These are phyloP conservation scores for Polydrusus cervinus DNA, from an alignment of 2,888 invertebrate species.

Conservation along the genomic window DNA sequence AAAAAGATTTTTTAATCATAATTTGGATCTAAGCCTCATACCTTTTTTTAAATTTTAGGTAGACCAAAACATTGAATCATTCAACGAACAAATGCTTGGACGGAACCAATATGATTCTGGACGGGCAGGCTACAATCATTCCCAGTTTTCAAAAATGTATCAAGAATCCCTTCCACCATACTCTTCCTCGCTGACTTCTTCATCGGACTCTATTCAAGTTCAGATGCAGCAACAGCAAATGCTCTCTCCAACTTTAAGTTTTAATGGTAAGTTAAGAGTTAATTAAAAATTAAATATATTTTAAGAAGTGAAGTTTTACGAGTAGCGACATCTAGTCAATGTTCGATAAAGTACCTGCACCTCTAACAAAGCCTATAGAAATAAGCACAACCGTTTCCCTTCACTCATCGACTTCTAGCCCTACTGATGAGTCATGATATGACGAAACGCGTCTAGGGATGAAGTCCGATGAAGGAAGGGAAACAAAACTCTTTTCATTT, in stretches of 20 bases:
- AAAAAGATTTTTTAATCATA: too few species aligned
- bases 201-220: constrained; percentile 72
- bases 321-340: too few species aligned
- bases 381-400: too few species aligned
- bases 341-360: too few species aligned
- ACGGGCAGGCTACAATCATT: constrained; percentile 63
- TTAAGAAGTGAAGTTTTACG: too few species aligned
- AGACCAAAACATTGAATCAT: constrained; percentile 79
- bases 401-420: too few species aligned
- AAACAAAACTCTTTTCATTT: too few species aligned
- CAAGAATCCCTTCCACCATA: constrained; percentile 68
- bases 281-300: background rate
- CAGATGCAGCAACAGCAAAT: constrained; percentile 80
- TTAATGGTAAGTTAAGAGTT: constrained; percentile 41
- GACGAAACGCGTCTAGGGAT: too few species aligned
- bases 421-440: too few species aligned
- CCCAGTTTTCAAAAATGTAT: constrained; percentile 69
- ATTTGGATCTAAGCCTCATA: too few species aligned
- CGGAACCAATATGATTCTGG: constrained; percentile 67
- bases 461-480: too few species aligned
- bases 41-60: constrained; percentile 60
- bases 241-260: constrained; percentile 71
- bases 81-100: constrained; percentile 83
- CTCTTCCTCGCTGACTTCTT: constrained; percentile 65
- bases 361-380: too few species aligned